Base-by-base conservation (phyloP, 37 sponge, comb jelly and placozoan species). In the Beroe forskalii region DNA sequence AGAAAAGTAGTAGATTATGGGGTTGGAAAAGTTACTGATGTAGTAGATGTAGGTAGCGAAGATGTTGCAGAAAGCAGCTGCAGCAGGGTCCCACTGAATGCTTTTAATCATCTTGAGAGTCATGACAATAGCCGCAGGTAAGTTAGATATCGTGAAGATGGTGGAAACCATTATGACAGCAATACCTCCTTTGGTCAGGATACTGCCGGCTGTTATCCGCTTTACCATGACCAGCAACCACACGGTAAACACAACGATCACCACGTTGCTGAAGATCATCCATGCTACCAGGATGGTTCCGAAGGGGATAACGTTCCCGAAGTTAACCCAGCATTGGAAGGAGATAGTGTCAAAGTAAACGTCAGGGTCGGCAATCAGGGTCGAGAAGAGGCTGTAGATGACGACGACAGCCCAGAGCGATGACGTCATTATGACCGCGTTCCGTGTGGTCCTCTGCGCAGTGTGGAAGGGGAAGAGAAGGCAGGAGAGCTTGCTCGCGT, bases 251-350 rank as follows among this genome's bases (percentile, higher is more conserved):
- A 41, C n/a, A 24, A 80, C 35, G 55, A 80, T 80, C 3, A 80
- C 35, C 2, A 80, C 86, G 4, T 44, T 44, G 48, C 14, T 80
- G n/a, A 80, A 25, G 28, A 41, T 27, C 43, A 41, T 25, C 86
- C 86, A 80, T 27, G n/a, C 55, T 0, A 80, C 86, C 27, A 44
- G 44, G 55, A 80, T 80, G 27, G 55, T 80, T 2, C 86, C 86
- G 55, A 80, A 80, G 9, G 55, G 44, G 25, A 44, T 41, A n/a
- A 12, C 0, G 55, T 80, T 12, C 42, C 30, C 35, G 55, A 33
- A 80, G 86, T 80, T 80, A 1, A 80, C 55, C 86, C 86, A 80
- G 86, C 86, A 80, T 38, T 80, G 86, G 55, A 44, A 80, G 48
- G 86, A 20, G 30, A 44, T 37, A 23, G 86, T 41, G 30, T 80